These are phyloP conservation scores for Helicoverpa zea DNA, from an alignment of 1,140 invertebrate species.

Conservation along the genomic window DNA sequence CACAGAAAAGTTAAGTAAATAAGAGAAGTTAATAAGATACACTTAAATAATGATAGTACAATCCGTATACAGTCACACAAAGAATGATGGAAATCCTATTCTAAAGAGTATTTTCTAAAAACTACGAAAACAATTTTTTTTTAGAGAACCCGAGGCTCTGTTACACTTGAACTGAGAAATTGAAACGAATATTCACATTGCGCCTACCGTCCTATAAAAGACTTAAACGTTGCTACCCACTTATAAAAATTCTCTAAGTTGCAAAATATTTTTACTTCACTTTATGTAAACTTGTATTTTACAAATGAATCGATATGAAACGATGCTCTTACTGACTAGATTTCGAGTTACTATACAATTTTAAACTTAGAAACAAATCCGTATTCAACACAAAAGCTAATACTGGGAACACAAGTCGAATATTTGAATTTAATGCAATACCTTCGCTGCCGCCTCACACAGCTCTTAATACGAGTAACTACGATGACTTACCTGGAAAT, in stretches of 20 bases:
- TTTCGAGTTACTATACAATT: conserved; percentile 27
- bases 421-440: conserved; percentile 35
- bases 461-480: conserved; percentile 11
- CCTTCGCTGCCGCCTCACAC: conserved; percentile 29
- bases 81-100: conserved; percentile 5
- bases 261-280: not conserved
- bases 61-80: conserved; percentile 6
- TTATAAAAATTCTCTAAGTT: conserved; percentile 1
- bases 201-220: not conserved
- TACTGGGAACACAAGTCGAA: conserved; percentile 49
- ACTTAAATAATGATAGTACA: not conserved
- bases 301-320: not conserved
- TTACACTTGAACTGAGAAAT: no score
- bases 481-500: conserved; percentile 81
- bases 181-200: not conserved
- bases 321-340: conserved; percentile 14
- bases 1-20: not conserved
- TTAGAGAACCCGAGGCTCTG: not conserved
- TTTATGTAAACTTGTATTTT: conserved; percentile 1
- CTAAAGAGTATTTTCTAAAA: not conserved
- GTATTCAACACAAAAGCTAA: conserved; percentile 42
- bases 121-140: not conserved
- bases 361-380: conserved; percentile 34
- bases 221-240: conserved; percentile 24
- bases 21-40: conserved; percentile 6